Evolutionary conservation across 2,797 vertebrate genomes (phyloP).

Genomic region (Argyrosomus regius): DNA sequence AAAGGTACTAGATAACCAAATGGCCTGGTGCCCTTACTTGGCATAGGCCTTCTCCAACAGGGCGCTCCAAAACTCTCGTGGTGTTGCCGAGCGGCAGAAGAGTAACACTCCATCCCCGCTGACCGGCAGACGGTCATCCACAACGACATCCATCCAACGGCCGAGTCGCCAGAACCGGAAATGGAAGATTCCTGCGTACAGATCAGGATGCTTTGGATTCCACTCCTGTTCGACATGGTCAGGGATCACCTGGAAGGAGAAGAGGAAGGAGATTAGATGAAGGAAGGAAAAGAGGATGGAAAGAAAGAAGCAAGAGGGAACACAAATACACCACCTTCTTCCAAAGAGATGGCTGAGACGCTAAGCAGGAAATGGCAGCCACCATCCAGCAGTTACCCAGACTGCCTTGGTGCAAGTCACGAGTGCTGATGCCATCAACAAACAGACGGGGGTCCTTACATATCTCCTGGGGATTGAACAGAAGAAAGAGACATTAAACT

Average conservation of each 20-base stretch:
- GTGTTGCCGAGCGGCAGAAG: slow-evolving; percentile 87
- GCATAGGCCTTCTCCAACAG: slow-evolving; percentile 90
- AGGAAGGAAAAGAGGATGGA: neutral
- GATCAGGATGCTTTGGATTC: slow-evolving; percentile 81
- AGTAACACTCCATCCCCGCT: slow-evolving; percentile 84
- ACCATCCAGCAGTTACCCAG: slow-evolving; percentile 93
- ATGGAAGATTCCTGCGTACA: slow-evolving; percentile 88
- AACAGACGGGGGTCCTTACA: slow-evolving; percentile 89
- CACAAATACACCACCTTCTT: slow-evolving; percentile 73
- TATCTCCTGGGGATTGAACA: slow-evolving; percentile 79
- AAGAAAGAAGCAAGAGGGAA: neutral
- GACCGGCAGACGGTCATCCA: slow-evolving; percentile 88
- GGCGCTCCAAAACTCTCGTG: slow-evolving; percentile 89
- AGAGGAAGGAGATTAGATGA: neutral
- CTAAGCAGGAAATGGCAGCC: slow-evolving; percentile 88
- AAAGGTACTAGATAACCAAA: neutral
- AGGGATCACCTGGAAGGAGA: slow-evolving; percentile 86
- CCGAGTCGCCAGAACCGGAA: slow-evolving; percentile 90
- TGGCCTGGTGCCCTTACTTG: slow-evolving; percentile 75
- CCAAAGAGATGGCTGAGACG: slow-evolving; percentile 87
- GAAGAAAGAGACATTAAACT: neutral
- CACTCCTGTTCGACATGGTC: slow-evolving; percentile 87
- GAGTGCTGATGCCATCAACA: slow-evolving; percentile 89
- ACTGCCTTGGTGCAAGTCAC: slow-evolving; percentile 90
- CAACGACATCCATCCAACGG: slow-evolving; percentile 85